phyloP scores from a whole-genome alignment of 1,140 invertebrate genomes.

The Elymnias hypermnestra region DNA sequence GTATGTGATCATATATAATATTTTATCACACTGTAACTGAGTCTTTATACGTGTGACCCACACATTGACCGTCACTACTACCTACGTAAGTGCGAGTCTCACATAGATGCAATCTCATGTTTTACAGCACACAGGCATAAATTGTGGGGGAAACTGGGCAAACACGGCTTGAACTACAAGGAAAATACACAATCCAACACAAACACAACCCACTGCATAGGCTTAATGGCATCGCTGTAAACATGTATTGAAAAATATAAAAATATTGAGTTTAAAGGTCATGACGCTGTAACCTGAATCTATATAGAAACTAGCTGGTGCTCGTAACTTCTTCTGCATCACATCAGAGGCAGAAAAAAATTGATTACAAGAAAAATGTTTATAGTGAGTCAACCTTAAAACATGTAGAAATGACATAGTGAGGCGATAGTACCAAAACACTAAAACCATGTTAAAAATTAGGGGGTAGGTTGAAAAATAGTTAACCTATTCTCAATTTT shows the following conservation, averaged over 20 bases:
- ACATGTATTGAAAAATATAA: neutral
- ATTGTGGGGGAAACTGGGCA: slow-evolving; percentile 14
- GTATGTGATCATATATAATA: neutral
- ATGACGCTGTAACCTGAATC: neutral
- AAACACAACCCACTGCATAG: slow-evolving; percentile 10
- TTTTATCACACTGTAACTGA: neutral
- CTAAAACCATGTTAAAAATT: too few species aligned
- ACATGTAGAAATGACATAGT: too few species aligned
- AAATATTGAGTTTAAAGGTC: neutral
- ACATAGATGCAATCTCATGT: neutral
- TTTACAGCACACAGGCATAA: slow-evolving; percentile 11
- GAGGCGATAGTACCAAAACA: too few species aligned
- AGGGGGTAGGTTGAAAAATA: too few species aligned
- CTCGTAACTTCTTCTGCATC: too few species aligned
- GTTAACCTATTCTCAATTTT: too few species aligned
- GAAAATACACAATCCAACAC: slow-evolving; percentile 23
- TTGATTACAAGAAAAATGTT: too few species aligned
- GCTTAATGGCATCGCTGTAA: neutral
- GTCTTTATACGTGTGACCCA: neutral
- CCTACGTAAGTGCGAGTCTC: neutral
- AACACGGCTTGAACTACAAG: slow-evolving; percentile 10
- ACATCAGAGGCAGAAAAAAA: too few species aligned
- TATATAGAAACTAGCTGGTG: too few species aligned
- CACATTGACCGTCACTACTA: slow-evolving; percentile 1
- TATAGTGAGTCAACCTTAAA: too few species aligned